Conservation (phyloP, 2,888 invertebrate species). For the Tipula helvola region DNA sequence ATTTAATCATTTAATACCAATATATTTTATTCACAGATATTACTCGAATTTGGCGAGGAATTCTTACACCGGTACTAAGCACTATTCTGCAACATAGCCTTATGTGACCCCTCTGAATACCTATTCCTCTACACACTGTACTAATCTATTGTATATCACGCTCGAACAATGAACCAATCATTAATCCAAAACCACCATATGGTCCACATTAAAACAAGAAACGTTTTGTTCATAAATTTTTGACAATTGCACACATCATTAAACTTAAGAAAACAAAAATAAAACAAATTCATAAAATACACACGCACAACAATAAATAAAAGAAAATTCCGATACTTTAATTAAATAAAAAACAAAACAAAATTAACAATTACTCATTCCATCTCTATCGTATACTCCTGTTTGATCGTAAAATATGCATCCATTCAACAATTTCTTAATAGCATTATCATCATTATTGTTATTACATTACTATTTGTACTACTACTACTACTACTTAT, state of each 20-base stretch:
- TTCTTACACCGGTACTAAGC: too few species aligned
- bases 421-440: background rate
- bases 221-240: background rate
- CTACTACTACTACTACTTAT: background rate
- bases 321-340: background rate
- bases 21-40: too few species aligned
- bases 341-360: background rate
- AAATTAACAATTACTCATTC: background rate
- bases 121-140: too few species aligned
- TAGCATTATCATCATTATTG: background rate
- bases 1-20: too few species aligned
- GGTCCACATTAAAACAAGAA: background rate
- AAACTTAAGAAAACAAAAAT: background rate
- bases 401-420: background rate
- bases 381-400: background rate
- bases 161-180: background rate
- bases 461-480: background rate
- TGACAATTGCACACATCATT: background rate
- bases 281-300: background rate
- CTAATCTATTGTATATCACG: too few species aligned
- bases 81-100: background rate
- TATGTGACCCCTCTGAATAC: too few species aligned
- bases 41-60: too few species aligned
- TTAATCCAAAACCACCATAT: background rate
- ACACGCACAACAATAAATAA: background rate